phyloP scores from a whole-genome alignment of 2,797 vertebrate species.

The Dryobates pubescens region DNA sequence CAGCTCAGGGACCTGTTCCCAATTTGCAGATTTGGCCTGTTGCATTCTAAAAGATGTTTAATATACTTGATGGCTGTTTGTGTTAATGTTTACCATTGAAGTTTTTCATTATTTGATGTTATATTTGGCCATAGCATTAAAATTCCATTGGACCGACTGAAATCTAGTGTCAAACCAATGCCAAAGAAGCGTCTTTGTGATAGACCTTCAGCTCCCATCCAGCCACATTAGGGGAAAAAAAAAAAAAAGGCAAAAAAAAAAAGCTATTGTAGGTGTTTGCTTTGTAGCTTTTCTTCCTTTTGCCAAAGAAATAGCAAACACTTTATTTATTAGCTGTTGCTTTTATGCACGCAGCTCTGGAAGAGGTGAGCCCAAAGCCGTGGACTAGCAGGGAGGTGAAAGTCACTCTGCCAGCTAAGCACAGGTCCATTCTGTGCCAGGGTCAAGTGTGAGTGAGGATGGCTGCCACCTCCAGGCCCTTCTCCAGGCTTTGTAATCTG shows the following conservation, averaged over 20 bases:
- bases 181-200: constrained; percentile 71
- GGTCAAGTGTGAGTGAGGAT: not conserved
- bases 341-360: not conserved
- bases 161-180: constrained; percentile 66
- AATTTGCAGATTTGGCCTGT: constrained; percentile 76
- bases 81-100: constrained; percentile 77
- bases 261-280: constrained; percentile 35
- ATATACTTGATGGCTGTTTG: constrained; percentile 71
- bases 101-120: constrained; percentile 81
- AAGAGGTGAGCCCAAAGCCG: not conserved
- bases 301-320: constrained; percentile 46
- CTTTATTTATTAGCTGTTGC: not conserved
- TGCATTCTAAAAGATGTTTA: constrained; percentile 73
- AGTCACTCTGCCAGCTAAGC: not conserved
- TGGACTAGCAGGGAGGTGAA: not conserved
- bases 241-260: not conserved
- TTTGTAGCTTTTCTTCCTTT: constrained; percentile 21
- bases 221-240: not conserved
- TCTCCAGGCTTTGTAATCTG: not conserved
- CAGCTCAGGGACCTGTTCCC: constrained; percentile 75
- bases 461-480: not conserved
- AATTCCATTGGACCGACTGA: constrained; percentile 61
- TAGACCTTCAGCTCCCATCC: constrained; percentile 57
- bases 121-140: constrained; percentile 72
- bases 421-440: not conserved